Evolutionary conservation across 2,888 invertebrate genomes (phyloP), one percentile per base, ranked within the genome.

Genomic region (Caenorhabditis virilis): DNA sequence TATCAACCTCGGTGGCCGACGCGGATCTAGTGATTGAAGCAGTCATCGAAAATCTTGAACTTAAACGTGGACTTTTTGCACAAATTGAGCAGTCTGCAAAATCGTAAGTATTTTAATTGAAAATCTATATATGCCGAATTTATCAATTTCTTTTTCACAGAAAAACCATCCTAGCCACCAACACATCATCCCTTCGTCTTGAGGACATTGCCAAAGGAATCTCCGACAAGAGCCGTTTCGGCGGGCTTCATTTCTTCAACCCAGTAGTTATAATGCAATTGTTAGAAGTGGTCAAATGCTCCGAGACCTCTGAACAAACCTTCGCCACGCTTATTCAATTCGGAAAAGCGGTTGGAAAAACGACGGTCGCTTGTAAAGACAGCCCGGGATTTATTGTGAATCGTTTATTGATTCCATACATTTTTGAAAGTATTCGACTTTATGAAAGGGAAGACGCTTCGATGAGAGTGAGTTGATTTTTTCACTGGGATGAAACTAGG

Each of bases 301-400:
- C 88, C 0, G 89, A 90, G 57, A 92, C 91, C 0, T 90, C 89
- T 0, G 90, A 91, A 38, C 89, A 88, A 30, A 91, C 91, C 0
- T 91, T 89, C 83, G 84, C 85, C 52, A 84, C 87, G 26, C 87
- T 92, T 85, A 88, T 90, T 87, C 88, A 87, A 43, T 93, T 91
- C 89, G 92, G 92, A 47, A 89, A 90, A 85, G 85, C 88, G 0
- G 86, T 93, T 51, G 91, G 91, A 30, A 93, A 93, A 86, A 88
- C 88, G 15, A 90, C 91, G 73, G 91, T 93, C 73, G 89, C 90
- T 0, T 92, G 92, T 85, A 92, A 92, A 80, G 93, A 93, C 83
- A 92, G 92, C 0, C 91, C 92, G n/a, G 93, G 93, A 2, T 93
- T 93, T 84, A 91, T 93, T 64, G 93, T 93, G 22, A 93, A 93